These are phyloP conservation scores for Antigone vipio DNA, from an alignment of 2,113 vertebrate genomes.

Conservation along the genomic window DNA sequence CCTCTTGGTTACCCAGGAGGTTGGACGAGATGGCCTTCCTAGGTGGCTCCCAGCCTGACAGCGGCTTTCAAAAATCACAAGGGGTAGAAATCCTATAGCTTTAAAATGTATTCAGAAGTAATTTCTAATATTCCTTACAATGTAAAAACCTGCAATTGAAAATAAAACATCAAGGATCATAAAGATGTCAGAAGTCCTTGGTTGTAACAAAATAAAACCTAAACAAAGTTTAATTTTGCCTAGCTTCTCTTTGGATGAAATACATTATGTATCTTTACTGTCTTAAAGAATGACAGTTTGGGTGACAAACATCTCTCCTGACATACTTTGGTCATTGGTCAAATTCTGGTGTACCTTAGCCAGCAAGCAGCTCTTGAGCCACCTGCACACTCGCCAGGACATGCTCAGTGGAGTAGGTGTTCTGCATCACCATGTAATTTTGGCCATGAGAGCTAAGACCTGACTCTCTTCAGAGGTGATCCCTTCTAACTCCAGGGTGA, in stretches of 20 bases:
- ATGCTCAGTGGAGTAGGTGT: neutral
- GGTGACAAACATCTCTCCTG: neutral
- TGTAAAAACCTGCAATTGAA: neutral
- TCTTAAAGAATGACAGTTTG: neutral
- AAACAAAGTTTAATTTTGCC: neutral
- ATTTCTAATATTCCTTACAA: neutral
- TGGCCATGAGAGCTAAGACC: neutral
- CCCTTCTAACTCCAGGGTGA: neutral
- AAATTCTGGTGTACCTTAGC: neutral
- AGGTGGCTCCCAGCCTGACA: neutral
- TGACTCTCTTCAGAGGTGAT: neutral
- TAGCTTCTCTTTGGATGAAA: neutral
- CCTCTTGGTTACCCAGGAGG: neutral
- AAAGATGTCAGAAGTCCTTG: neutral
- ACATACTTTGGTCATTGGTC: neutral
- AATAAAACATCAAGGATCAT: neutral
- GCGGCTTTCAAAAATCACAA: neutral
- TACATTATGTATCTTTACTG: neutral
- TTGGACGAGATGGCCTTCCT: neutral
- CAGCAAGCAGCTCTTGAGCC: neutral
- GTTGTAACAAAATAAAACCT: neutral
- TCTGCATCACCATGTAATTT: neutral
- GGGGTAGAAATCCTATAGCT: neutral
- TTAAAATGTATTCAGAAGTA: neutral
- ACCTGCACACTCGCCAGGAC: neutral